Percentiles rank a stretch among this genome's conserved stretches.
These are phyloP conservation scores for Marronus borbonicus DNA, from an alignment of 2,888 invertebrate genomes.

Conservation along the genomic window DNA sequence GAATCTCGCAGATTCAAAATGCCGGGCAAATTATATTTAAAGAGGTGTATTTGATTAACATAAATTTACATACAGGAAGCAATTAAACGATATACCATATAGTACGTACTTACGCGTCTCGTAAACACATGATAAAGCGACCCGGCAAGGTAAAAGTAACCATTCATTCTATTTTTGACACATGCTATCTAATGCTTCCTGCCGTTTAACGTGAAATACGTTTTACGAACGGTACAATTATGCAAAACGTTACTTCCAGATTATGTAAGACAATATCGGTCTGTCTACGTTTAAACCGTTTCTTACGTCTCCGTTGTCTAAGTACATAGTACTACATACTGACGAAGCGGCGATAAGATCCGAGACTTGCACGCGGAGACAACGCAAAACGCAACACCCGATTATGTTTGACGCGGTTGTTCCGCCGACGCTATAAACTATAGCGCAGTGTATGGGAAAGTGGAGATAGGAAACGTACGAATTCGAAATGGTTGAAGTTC, in stretches of 20 bases:
- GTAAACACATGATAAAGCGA: no score
- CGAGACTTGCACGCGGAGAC: conserved; percentile 5
- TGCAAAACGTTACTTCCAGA: conserved; percentile 47
- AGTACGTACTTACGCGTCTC: no score
- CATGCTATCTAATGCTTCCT: conserved; percentile 21
- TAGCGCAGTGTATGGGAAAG: no score
- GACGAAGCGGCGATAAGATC: conserved; percentile 19
- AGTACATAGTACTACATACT: neutral
- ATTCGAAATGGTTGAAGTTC: neutral
- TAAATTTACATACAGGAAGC: no score
- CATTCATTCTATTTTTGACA: neutral
- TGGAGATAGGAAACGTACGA: no score
- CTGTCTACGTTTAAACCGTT: conserved; percentile 23
- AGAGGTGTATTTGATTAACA: no score
- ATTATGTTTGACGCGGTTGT: conserved; percentile 19
- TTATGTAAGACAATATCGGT: conserved; percentile 44
- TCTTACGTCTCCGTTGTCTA: conserved; percentile 21
- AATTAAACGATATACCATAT: no score
- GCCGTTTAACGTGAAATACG: conserved; percentile 6
- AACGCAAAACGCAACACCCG: conserved; percentile 38
- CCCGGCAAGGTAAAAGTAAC: no score
- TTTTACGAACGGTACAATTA: conserved; percentile 35
- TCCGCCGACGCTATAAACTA: no score
- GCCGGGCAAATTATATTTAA: no score
- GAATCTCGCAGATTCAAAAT: no score